Conservation (phyloP, 2,888 invertebrate genomes). For the Ametastegia equiseti region DNA sequence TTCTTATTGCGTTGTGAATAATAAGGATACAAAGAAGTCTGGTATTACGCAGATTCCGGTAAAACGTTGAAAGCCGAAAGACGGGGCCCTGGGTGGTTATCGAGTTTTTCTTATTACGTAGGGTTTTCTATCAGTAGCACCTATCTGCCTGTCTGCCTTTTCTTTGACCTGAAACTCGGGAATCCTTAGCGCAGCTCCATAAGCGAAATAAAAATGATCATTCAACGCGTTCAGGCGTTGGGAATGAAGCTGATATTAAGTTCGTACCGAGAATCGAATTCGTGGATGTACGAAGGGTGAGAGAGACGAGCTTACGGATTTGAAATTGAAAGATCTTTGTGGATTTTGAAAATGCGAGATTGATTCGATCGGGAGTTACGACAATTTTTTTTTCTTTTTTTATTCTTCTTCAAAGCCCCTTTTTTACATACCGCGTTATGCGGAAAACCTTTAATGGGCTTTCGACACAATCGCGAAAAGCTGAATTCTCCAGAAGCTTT, state of each 20-base stretch:
- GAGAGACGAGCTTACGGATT: neutral
- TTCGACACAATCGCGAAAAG: too few species aligned
- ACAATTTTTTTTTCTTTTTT: neutral
- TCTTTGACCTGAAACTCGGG: neutral
- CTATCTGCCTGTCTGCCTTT: neutral
- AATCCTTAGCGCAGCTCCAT: neutral
- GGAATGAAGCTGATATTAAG: neutral
- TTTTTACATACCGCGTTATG: too few species aligned
- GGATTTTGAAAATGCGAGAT: neutral
- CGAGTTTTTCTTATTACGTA: constrained; percentile 16
- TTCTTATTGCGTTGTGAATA: neutral
- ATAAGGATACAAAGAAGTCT: neutral
- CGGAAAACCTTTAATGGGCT: too few species aligned
- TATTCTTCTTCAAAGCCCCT: neutral
- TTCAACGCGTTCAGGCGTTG: neutral
- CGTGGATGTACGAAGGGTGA: neutral
- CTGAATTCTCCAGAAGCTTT: too few species aligned
- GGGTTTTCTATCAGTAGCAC: constrained; percentile 4
- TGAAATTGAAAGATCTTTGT: neutral
- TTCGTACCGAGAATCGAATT: neutral
- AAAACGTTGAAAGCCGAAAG: neutral
- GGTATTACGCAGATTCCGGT: neutral
- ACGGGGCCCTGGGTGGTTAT: neutral
- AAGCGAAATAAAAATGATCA: constrained; percentile 15
- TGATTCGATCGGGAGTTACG: neutral